Base-by-base conservation (phyloP, 2,888 invertebrate genomes). In the Stomorhina lunata region DNA sequence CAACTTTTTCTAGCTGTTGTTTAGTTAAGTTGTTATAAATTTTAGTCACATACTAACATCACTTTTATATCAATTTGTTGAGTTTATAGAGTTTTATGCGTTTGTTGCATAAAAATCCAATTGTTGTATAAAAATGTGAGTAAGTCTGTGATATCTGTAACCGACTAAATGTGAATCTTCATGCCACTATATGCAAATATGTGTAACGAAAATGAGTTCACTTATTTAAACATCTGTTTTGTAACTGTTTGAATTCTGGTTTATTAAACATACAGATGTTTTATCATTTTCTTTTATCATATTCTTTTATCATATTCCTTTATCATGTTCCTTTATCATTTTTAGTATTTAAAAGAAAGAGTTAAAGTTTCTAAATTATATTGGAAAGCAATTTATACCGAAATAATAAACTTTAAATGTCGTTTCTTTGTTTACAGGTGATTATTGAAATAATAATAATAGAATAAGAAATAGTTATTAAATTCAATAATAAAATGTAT, bases 21-120 rank as follows among this genome's bases (percentile, higher is more conserved):
- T 72, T 45, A 66, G 57, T 50, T 73, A 66, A 73, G 40, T 73
- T 72, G 59, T 73, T 80, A 73, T 73, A 25, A 73, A 73, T 66
- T 73, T 73, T 73, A 68, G 79, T 80, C 79, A 80, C 72, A 80
- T 53, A 66, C 59, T 73, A 43, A 43, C 72, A 66, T 73, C 59
- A 80, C 65, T 80, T 68, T 59, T 55, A 55, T 48, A 71, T 66
- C 57, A 80, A 68, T 80, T 80, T 80, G 65, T 61, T 40, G 48
- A 59, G 57, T 73, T 73, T 53, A 40, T 37, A 72, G 27, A 66
- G 45, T 65, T 45, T 55, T 66, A 45, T 75, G 73, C 53, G 53
- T 75, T 65, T 65, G 29, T 55, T 40, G 53, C 55, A 43, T 65
- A 17, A 65, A n/a, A 53, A 61, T 34, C 29, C 20, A 29, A 63